phyloP scores from a whole-genome alignment of 2,113 vertebrate species.

The Dolichallabes microphthalmus region DNA sequence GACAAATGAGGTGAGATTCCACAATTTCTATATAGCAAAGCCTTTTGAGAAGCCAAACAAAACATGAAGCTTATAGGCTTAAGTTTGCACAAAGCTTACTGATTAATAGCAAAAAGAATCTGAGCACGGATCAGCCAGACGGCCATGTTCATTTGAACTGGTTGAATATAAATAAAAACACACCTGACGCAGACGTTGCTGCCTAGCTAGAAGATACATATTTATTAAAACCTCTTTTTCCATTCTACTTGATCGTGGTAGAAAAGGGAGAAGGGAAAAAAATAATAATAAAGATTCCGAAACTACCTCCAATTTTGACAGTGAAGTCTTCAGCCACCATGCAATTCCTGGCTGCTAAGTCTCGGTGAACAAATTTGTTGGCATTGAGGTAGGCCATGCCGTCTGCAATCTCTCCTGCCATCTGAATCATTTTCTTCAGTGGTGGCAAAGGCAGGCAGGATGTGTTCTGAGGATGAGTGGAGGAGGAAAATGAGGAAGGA shows the following conservation, averaged over 20 bases:
- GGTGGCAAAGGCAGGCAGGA: slow-evolving; percentile 83
- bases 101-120: slow-evolving; percentile 14
- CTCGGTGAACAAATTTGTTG: slow-evolving; percentile 97
- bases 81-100: slow-evolving; percentile 12
- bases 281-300: background rate
- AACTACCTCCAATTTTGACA: slow-evolving; percentile 93
- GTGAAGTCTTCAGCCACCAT: slow-evolving; percentile 98
- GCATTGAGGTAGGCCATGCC: slow-evolving; percentile 98
- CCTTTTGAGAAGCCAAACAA: slow-evolving; percentile 35
- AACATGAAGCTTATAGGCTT: background rate
- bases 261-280: background rate
- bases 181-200: slow-evolving; percentile 18
- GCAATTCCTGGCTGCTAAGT: slow-evolving; percentile 95
- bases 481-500: background rate
- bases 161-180: slow-evolving; percentile 24
- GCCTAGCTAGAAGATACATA: slow-evolving; percentile 21
- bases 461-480: slow-evolving; percentile 69
- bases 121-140: background rate
- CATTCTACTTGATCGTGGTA: background rate
- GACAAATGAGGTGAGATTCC: slow-evolving; percentile 48
- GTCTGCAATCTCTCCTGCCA: slow-evolving; percentile 96
- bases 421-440: slow-evolving; percentile 97
- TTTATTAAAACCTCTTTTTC: background rate
- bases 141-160: slow-evolving; percentile 4
- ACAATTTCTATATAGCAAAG: slow-evolving; percentile 30